Evolutionary conservation across 1,140 invertebrate genomes (phyloP).

Genomic region (Brachionus asplanchnoidis): DNA sequence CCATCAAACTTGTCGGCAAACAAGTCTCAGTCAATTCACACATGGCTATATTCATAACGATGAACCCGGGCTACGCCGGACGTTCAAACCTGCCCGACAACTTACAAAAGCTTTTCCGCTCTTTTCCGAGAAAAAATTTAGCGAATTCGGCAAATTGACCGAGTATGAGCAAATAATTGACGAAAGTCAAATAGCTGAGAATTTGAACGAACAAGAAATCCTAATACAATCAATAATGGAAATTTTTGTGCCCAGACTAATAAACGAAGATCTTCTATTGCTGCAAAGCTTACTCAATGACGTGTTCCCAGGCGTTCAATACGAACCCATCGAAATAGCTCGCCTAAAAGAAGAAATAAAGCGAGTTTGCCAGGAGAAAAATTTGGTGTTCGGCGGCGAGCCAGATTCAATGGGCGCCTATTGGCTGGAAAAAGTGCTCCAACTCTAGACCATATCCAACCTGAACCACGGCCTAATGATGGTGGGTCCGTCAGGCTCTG

Average conservation of each 20-base stretch:
- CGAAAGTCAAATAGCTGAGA: conserved; percentile 20
- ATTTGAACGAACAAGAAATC: conserved; percentile 39
- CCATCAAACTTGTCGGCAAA: conserved; percentile 92
- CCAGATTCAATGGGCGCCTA: conserved; percentile 75
- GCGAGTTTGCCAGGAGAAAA: conserved; percentile 88
- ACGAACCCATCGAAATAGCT: conserved; percentile 88
- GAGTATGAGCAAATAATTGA: conserved; percentile 2
- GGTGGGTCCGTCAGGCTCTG: conserved; percentile 97
- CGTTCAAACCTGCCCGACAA: conserved; percentile 97
- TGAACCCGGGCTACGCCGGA: conserved; percentile 99
- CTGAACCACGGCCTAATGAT: conserved; percentile 99
- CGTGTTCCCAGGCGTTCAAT: conserved; percentile 95
- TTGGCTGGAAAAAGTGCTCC: conserved; percentile 74
- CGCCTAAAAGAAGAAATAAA: conserved; percentile 79
- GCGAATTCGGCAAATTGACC: conserved; percentile 74
- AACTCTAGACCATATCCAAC: conserved; percentile 97
- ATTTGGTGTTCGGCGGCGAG: conserved; percentile 73
- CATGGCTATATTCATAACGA: conserved; percentile 99
- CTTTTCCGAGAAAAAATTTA: conserved; percentile 90
- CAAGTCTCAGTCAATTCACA: conserved; percentile 93
- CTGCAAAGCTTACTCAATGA: conserved; percentile 93
- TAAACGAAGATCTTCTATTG: conserved; percentile 95
- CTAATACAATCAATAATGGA: conserved; percentile 98
- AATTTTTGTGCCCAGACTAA: conserved; percentile 97
- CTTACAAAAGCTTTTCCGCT: conserved; percentile 95